These are phyloP conservation scores for Dermochelys coriacea DNA, from an alignment of 2,797 vertebrate genomes.

Conservation along the genomic window DNA sequence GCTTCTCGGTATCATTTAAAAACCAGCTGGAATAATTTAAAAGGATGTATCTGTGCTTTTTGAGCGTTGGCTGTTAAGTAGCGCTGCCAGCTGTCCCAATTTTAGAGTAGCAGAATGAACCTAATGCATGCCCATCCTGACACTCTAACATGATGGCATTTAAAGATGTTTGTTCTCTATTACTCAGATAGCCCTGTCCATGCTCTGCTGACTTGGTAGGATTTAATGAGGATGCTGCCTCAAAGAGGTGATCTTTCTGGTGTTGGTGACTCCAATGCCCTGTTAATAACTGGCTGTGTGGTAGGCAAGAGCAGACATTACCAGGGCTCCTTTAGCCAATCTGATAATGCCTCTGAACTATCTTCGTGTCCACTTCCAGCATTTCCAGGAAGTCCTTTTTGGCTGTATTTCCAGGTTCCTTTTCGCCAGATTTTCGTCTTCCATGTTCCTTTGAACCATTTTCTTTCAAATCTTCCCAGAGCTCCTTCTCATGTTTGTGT, in stretches of 20 bases:
- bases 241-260: background rate
- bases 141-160: background rate
- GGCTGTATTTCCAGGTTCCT: background rate
- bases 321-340: background rate
- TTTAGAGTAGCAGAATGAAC: background rate
- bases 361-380: background rate
- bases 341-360: background rate
- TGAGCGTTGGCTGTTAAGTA: background rate
- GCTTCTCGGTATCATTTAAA: background rate
- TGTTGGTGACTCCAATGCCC: background rate
- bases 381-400: background rate
- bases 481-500: background rate
- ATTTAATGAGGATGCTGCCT: background rate
- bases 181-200: rapidly evolving
- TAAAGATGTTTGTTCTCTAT: background rate
- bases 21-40: background rate
- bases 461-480: background rate
- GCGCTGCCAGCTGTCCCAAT: background rate
- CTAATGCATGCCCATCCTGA: background rate
- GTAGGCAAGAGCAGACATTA: background rate
- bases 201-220: background rate
- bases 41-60: background rate
- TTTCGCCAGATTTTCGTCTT: background rate
- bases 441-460: background rate
- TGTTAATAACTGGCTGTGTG: background rate